These are phyloP conservation scores for Harpegnathos saltator DNA, from an alignment of 1,140 invertebrate species.

Conservation along the genomic window DNA sequence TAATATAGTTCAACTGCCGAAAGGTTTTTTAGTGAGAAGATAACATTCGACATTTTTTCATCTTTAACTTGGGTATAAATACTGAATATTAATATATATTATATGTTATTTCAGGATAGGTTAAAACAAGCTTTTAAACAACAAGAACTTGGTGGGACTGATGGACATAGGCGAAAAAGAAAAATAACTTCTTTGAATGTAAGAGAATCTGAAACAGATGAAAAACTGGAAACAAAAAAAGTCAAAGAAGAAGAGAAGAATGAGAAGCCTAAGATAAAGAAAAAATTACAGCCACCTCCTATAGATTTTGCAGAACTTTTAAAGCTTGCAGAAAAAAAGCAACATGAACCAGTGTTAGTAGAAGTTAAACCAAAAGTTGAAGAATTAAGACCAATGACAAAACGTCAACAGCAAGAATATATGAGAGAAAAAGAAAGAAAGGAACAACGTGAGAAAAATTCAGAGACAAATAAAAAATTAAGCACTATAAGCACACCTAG, in stretches of 20 bases:
- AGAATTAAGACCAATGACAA: constrained; percentile 91
- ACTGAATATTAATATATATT: too few relatives aligned
- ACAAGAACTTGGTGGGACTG: constrained; percentile 90
- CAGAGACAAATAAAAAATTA: constrained; percentile 64
- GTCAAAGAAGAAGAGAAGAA: constrained; percentile 79
- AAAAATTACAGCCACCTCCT: constrained; percentile 88
- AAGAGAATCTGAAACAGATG: constrained; percentile 61
- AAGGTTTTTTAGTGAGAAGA: too few relatives aligned
- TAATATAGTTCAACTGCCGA: too few relatives aligned
- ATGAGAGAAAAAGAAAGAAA: constrained; percentile 87
- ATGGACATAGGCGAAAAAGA: constrained; percentile 89
- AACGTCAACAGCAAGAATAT: constrained; percentile 91
- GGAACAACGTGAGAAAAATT: constrained; percentile 78
- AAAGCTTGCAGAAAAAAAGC: constrained; percentile 93
- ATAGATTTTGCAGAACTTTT: constrained; percentile 91
- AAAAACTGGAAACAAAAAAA: constrained; percentile 66
- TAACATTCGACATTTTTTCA: background rate
- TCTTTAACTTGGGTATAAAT: too few relatives aligned
- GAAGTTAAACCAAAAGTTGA: constrained; percentile 88
- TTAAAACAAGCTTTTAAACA: constrained; percentile 91
- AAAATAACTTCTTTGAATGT: constrained; percentile 79
- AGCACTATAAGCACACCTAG: background rate
- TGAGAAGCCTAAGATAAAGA: constrained; percentile 87
- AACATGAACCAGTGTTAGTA: constrained; percentile 90
- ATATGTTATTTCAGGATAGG: constrained; percentile 84